Evolutionary conservation across 2,113 vertebrate species (phyloP).

Genomic region (Campylorhamphus procurvoides): DNA sequence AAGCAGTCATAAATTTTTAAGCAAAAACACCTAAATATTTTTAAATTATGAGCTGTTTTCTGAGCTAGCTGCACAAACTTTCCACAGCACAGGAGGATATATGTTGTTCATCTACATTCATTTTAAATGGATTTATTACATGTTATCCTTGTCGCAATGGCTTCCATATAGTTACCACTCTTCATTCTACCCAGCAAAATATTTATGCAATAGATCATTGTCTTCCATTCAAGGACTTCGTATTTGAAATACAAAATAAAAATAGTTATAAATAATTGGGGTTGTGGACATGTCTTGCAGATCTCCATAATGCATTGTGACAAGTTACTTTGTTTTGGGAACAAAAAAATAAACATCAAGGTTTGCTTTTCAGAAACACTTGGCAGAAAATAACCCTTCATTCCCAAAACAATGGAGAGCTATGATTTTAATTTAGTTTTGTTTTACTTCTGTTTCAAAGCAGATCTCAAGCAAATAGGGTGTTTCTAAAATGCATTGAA

Average conservation of each 20-base stretch:
- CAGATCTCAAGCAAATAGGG: not conserved
- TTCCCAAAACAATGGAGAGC: not conserved
- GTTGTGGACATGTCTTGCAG: not conserved
- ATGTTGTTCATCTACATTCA: not conserved
- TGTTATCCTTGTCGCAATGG: constrained; percentile 2
- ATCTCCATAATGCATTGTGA: not conserved
- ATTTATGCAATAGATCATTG: constrained; percentile 25
- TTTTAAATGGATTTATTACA: constrained; percentile 36
- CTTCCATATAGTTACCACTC: not conserved
- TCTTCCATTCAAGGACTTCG: constrained; percentile 38
- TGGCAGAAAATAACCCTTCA: constrained; percentile 13
- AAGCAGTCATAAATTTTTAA: not conserved
- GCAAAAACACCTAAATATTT: not conserved
- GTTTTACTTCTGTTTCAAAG: constrained; percentile 1
- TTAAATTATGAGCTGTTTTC: not conserved
- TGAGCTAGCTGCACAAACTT: not conserved
- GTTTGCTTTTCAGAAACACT: constrained; percentile 7
- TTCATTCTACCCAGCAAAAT: not conserved
- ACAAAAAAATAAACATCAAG: not conserved
- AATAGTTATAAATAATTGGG: constrained; percentile 11
- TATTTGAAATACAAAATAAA: constrained; percentile 14
- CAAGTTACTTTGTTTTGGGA: not conserved
- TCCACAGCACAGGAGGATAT: not conserved
- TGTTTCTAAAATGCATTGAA: not conserved
- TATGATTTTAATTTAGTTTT: constrained; percentile 29